phyloP scores from a whole-genome alignment of 35 echinoderm and acorn worm genomes.

The Eucidaris tribuloides region DNA sequence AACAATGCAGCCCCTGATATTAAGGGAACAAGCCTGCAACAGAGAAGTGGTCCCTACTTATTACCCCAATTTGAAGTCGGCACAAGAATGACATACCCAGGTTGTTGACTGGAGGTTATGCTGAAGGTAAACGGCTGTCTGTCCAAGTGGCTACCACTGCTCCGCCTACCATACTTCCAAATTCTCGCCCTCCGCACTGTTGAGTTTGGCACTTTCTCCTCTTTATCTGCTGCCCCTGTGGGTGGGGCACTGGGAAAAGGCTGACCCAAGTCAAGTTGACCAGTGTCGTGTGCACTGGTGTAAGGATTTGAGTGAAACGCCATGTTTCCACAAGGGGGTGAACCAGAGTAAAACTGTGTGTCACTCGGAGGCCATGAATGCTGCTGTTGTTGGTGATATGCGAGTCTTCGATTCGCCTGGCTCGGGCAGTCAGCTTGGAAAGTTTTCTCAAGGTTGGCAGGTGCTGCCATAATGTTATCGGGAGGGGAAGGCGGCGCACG shows the following conservation, averaged over 20 bases:
- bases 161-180: slow-evolving; percentile 22
- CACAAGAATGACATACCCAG: no score
- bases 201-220: slow-evolving; percentile 1
- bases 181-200: neutral
- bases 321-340: no score
- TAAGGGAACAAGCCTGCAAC: no score
- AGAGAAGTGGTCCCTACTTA: no score
- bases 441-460: neutral
- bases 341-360: neutral
- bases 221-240: neutral
- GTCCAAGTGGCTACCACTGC: slow-evolving; percentile 12
- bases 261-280: neutral
- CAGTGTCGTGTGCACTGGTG: neutral
- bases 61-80: no score
- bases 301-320: neutral
- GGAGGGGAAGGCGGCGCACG: neutral
- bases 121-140: slow-evolving; percentile 20
- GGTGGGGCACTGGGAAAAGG: neutral
- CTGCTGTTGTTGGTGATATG: neutral
- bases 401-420: neutral
- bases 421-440: neutral
- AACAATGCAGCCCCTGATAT: no score
- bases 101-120: no score
- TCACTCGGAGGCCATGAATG: slow-evolving; percentile 11
- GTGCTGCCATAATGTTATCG: neutral